These are phyloP conservation scores for Urophycis tenuis DNA, from an alignment of 2,797 vertebrate genomes.

Conservation along the genomic window DNA sequence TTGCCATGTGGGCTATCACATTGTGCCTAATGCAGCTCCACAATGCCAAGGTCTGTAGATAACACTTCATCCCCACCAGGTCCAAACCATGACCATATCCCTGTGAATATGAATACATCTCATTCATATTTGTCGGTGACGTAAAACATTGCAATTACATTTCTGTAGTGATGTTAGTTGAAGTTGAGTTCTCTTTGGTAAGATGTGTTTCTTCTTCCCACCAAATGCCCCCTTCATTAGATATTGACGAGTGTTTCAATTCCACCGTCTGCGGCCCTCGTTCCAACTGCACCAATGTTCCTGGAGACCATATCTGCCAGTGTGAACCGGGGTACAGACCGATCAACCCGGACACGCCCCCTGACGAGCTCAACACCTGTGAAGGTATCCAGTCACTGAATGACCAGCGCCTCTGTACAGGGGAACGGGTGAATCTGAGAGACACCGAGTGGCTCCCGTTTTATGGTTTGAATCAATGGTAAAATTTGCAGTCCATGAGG, in stretches of 20 bases:
- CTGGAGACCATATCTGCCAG: no score
- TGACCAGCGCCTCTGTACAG: background rate
- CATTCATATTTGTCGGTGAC: background rate
- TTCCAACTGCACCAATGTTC: no score
- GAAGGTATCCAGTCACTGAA: slow-evolving; percentile 37
- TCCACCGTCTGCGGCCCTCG: no score
- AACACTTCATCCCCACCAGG: background rate
- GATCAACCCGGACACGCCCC: background rate
- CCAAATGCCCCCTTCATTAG: slow-evolving; percentile 29
- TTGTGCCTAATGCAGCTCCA: background rate
- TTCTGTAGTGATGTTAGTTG: background rate
- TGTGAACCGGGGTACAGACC: slow-evolving; percentile 34
- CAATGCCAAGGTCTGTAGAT: slow-evolving; percentile 41
- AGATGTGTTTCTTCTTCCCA: background rate
- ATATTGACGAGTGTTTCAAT: slow-evolving; percentile 52
- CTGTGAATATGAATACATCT: background rate
- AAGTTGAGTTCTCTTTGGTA: background rate
- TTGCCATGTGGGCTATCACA: slow-evolving; percentile 26
- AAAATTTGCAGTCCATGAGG: background rate
- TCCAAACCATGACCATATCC: background rate
- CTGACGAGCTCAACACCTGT: slow-evolving; percentile 44
- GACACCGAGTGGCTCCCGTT: background rate
- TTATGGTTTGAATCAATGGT: no score
- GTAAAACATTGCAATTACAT: background rate
- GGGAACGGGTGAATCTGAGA: background rate